Conservation (phyloP, 1,140 invertebrate genomes). For the Popillia japonica region DNA sequence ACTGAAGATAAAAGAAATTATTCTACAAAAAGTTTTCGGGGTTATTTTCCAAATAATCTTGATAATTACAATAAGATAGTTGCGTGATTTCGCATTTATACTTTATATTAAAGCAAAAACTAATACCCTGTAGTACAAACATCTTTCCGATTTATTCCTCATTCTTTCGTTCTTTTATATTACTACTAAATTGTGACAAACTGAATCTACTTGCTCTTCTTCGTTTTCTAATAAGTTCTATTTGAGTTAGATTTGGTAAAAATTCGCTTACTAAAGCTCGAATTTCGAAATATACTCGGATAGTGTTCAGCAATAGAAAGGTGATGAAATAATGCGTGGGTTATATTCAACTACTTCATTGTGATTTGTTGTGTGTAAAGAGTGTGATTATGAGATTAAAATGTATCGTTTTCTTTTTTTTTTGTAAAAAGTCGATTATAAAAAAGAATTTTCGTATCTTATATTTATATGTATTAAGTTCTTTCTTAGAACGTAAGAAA, state of each 20-base stretch:
- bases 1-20: constrained; percentile 25
- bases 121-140: constrained; percentile 30
- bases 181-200: not conserved
- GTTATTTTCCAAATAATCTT: too few relatives aligned
- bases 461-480: too few relatives aligned
- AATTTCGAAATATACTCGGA: not conserved
- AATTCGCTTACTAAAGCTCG: not conserved
- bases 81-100: too few relatives aligned
- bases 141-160: not conserved
- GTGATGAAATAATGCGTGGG: not conserved
- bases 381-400: too few relatives aligned
- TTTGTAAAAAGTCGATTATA: constrained; percentile 14
- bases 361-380: too few relatives aligned
- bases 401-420: too few relatives aligned
- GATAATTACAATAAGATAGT: too few relatives aligned
- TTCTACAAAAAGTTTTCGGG: not conserved
- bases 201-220: not conserved
- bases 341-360: too few relatives aligned
- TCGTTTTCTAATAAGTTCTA: not conserved
- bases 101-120: constrained; percentile 22
- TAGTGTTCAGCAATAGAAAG: too few relatives aligned
- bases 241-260: not conserved
- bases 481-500: not conserved
- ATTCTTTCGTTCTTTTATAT: constrained; percentile 1
- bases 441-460: not conserved